phyloP scores from a whole-genome alignment of 2,888 invertebrate genomes.

The Diploptera punctata region DNA sequence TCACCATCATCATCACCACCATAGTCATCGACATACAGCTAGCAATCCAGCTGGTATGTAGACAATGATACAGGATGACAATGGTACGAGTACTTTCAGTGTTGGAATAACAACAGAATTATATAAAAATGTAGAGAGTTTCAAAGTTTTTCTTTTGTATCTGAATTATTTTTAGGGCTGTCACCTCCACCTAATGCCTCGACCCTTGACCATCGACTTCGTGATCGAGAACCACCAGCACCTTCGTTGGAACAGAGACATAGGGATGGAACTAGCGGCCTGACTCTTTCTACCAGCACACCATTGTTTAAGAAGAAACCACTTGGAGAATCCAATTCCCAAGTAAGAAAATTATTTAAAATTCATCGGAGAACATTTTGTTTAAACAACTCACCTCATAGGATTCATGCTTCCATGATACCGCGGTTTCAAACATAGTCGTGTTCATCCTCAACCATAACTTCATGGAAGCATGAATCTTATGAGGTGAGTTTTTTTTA shows the following conservation, averaged over 20 bases:
- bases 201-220: conserved; percentile 14
- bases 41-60: conserved; percentile 35
- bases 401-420: too few relatives aligned
- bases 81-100: too few relatives aligned
- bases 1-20: conserved; percentile 47
- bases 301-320: conserved; percentile 68
- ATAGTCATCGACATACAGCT: conserved; percentile 45
- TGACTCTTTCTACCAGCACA: conserved; percentile 65
- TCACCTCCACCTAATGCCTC: conserved; percentile 22
- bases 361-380: too few relatives aligned
- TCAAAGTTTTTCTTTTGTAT: too few relatives aligned
- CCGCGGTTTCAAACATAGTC: too few relatives aligned
- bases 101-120: too few relatives aligned
- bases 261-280: conserved; percentile 46
- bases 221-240: conserved; percentile 10
- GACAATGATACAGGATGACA: too few relatives aligned
- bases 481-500: too few relatives aligned
- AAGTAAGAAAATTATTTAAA: conserved; percentile 33
- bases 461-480: too few relatives aligned
- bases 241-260: conserved; percentile 26
- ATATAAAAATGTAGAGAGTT: too few relatives aligned
- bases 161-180: background rate
- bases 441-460: too few relatives aligned
- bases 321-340: conserved; percentile 49
- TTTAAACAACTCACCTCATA: too few relatives aligned